Percentiles rank a stretch among this genome's conserved stretches.
These are phyloP conservation scores for Botrylloides violaceus DNA, from an alignment of 23 tunicate genomes.

Conservation along the genomic window DNA sequence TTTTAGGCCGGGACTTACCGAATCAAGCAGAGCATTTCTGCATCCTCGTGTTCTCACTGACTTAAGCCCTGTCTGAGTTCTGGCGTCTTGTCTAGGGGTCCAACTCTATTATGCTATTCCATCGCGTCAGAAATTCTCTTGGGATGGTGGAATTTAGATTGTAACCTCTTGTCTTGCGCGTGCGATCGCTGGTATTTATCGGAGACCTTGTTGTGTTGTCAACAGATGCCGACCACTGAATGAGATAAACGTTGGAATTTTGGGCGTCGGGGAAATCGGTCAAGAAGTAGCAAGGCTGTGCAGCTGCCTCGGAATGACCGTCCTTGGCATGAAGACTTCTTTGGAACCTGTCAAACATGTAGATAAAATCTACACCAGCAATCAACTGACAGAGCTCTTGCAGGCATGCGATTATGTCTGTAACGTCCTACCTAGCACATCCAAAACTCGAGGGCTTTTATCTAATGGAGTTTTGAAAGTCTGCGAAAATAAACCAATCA, in stretches of 20 bases:
- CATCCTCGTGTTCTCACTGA: too few species aligned
- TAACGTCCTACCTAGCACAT: conserved; percentile 37
- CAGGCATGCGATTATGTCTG: conserved; percentile 32
- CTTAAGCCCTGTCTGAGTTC: too few species aligned
- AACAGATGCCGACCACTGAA: conserved; percentile 11
- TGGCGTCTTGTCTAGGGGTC: too few species aligned
- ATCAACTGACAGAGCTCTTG: conserved; percentile 19
- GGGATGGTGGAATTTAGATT: neutral
- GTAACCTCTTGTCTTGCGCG: too few species aligned
- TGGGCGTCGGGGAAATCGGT: conserved; percentile 46
- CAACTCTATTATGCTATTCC: too few species aligned
- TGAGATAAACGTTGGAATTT: conserved; percentile 17
- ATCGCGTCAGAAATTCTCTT: neutral
- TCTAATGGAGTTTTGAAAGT: conserved; percentile 23
- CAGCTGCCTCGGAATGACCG: conserved; percentile 21
- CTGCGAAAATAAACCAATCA: conserved; percentile 9
- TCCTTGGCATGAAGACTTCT: conserved; percentile 11
- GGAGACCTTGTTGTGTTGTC: neutral
- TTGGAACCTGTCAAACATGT: neutral
- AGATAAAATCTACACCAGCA: conserved; percentile 7
- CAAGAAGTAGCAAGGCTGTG: conserved; percentile 16
- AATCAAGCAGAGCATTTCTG: too few species aligned
- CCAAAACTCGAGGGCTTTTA: conserved; percentile 18
- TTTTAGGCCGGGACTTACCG: neutral
- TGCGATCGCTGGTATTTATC: too few species aligned